Evolutionary conservation across 1,140 invertebrate genomes (phyloP).

Genomic region (Drosophila yakuba): DNA sequence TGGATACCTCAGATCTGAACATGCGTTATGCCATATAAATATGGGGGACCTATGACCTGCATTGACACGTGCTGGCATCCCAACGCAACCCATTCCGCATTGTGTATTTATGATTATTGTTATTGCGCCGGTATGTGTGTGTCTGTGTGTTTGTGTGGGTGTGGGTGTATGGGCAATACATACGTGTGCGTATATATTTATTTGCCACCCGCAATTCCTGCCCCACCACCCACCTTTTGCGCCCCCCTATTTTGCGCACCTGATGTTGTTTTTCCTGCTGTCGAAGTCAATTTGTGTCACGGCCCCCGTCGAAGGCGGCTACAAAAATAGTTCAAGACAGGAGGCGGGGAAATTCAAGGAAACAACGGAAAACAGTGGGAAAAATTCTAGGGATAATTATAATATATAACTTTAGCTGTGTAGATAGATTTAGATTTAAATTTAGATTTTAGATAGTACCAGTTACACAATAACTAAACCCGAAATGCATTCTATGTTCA

Average conservation of each 20-base stretch:
- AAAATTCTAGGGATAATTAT: neutral
- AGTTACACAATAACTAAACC: neutral
- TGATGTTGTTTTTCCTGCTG: conserved; percentile 33
- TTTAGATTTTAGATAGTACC: neutral
- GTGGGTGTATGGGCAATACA: neutral
- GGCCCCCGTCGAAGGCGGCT: conserved; percentile 19
- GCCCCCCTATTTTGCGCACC: conserved; percentile 6
- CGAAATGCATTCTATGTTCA: neutral
- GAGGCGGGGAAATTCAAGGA: neutral
- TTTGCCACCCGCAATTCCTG: conserved; percentile 7
- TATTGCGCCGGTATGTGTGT: conserved; percentile 39
- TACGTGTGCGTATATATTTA: conserved; percentile 3
- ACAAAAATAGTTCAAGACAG: conserved; percentile 19
- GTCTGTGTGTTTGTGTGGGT: conserved; percentile 7
- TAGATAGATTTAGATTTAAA: too few species aligned
- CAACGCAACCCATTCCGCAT: conserved; percentile 17
- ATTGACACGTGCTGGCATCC: conserved; percentile 40
- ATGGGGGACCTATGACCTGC: conserved; percentile 15
- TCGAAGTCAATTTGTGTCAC: conserved; percentile 70
- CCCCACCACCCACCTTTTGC: neutral
- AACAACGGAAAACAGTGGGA: neutral
- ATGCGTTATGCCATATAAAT: conserved; percentile 27
- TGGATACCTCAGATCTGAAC: conserved; percentile 28
- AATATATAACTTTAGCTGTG: too few species aligned
- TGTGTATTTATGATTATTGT: conserved; percentile 70